Base-by-base conservation (phyloP, 2,888 invertebrate genomes). In the Archips xylosteana region DNA sequence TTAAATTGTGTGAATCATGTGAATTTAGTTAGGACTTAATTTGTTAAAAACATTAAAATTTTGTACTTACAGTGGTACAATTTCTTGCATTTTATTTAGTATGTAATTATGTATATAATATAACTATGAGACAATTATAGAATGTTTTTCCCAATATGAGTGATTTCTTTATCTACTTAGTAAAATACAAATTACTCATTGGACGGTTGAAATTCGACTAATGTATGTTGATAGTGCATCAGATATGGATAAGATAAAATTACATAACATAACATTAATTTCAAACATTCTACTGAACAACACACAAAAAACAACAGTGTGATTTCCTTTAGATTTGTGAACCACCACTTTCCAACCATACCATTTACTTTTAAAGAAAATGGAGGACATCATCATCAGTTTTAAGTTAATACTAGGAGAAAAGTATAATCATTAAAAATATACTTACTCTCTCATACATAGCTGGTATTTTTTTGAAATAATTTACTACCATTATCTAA, bases 201-300 rank as follows among this genome's bases (percentile, higher is more conserved):
- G 13, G 39, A 68, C 13, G 59, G 57, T 59, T 59, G 49, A 49
- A 73, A 59, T 59, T 59, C 39, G 39, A 73, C 73, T 69, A 69
- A 73, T 59, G 49, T 67, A n/a, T 49, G 32, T 3, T 49, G 73
- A 73, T 73, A 73, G 68, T 13, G 39, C 57, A 57, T 57, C 57
- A 32, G 57, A 32, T 39, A 47, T 10, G 2, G 73, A 73, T 73
- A 64, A 73, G 73, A 73, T 73, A 73, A 67, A 57, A 54, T 12
- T 59, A 60, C 49, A 71, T 59, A 63, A 63, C 54, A 68, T 54
- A 67, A 67, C 62, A 54, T 13, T 10, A 23, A 49, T 39, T 54
- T 49, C 8, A 42, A 8, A 32, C n/a, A 39, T 66, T 61, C 10
- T 60, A 13, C n/a, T 57, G 3, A 32, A 32, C 32, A 57, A 57